Evolutionary conservation across 2,797 vertebrate genomes (phyloP).

Genomic region (Clarias laeviceps): DNA sequence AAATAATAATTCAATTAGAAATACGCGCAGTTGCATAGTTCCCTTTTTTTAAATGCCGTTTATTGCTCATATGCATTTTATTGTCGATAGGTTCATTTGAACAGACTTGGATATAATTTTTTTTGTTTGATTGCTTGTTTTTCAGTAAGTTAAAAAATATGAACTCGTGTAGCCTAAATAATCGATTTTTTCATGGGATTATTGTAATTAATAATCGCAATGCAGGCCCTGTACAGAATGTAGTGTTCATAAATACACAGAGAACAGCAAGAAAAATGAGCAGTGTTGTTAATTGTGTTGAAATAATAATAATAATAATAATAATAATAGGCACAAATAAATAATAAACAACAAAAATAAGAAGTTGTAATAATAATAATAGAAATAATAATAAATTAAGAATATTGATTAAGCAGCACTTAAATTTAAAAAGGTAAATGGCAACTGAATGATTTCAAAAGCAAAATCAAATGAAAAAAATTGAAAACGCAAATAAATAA

Average conservation of each 20-base stretch:
- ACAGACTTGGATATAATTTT: background rate
- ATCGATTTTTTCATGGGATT: background rate
- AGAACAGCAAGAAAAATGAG: slow-evolving; percentile 1
- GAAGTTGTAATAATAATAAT: background rate
- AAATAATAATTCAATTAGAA: background rate
- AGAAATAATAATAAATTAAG: background rate
- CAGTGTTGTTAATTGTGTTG: background rate
- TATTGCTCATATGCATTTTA: slow-evolving; percentile 8
- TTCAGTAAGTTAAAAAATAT: background rate
- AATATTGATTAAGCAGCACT: background rate
- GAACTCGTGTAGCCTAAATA: background rate
- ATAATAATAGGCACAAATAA: background rate
- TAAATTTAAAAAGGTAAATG: background rate
- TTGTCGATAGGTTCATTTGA: background rate
- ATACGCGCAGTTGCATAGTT: slow-evolving; percentile 1
- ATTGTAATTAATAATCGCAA: slow-evolving; percentile 1
- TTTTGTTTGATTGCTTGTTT: background rate
- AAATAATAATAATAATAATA: slow-evolving; percentile 21
- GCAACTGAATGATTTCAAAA: background rate
- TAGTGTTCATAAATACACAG: background rate
- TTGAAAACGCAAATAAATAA: background rate
- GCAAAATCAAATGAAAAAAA: background rate
- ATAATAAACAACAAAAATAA: no score
- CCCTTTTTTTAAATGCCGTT: background rate
- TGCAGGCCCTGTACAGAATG: background rate